A percentile compares a stretch with the other conserved stretches of the same genome.
Conservation (phyloP, 2,797 vertebrate genomes). For the Sphaeramia orbicularis region DNA sequence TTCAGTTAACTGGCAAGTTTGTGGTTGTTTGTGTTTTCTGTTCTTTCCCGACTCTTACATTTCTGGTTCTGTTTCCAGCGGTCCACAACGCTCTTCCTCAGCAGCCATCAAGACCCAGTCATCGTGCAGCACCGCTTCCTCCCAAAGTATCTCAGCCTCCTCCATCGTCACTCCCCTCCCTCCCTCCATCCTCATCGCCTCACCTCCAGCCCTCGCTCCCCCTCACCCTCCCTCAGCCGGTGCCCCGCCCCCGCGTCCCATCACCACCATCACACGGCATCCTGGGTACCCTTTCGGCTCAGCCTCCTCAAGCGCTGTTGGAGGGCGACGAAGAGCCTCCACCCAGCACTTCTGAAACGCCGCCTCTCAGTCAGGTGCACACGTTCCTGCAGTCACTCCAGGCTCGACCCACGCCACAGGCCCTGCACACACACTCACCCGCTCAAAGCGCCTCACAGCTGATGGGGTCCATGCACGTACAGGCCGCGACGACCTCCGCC, state of each 20-base stretch:
- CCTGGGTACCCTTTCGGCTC: conserved; percentile 80
- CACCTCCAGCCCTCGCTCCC: conserved; percentile 66
- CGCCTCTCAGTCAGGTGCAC: conserved; percentile 87
- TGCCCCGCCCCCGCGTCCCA: conserved; percentile 64
- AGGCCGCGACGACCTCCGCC: conserved; percentile 65
- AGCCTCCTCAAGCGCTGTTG: conserved; percentile 82
- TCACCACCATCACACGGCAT: conserved; percentile 76
- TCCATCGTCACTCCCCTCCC: conserved; percentile 50
- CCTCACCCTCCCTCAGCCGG: conserved; percentile 55
- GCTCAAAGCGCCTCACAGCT: conserved; percentile 55
- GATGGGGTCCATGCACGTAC: conserved; percentile 58
- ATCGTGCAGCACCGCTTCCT: conserved; percentile 90
- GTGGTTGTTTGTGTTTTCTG: too few species aligned
- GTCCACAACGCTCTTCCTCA: conserved; percentile 93
- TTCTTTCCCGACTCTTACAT: background rate
- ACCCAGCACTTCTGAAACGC: conserved; percentile 42
- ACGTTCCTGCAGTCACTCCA: conserved; percentile 84
- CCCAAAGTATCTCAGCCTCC: conserved; percentile 85
- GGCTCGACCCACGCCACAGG: conserved; percentile 45
- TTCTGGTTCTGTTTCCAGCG: conserved; percentile 75
- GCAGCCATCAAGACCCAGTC: conserved; percentile 92
- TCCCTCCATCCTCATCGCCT: conserved; percentile 56
- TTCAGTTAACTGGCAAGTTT: background rate
- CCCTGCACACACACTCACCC: conserved; percentile 56
- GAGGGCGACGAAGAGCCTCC: conserved; percentile 82